These are phyloP conservation scores for Papilio helenus DNA, from an alignment of 1,140 invertebrate genomes.

Conservation along the genomic window DNA sequence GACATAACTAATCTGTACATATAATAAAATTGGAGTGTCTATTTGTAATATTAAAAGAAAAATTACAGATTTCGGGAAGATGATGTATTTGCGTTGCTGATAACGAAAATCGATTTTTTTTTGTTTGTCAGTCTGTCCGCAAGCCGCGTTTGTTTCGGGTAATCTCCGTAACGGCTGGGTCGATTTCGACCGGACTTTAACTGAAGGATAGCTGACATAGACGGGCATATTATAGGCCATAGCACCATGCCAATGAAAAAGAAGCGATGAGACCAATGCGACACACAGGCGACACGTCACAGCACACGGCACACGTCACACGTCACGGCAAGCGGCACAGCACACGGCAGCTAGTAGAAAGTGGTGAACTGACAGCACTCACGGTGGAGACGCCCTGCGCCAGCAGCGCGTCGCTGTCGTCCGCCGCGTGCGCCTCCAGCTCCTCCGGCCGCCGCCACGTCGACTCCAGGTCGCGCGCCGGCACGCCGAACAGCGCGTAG, in stretches of 20 bases:
- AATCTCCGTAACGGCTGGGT: too few species aligned
- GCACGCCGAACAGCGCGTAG: slow-evolving; percentile 89
- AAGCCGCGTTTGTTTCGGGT: too few species aligned
- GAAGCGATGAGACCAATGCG: slow-evolving; percentile 33
- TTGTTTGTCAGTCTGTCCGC: too few species aligned
- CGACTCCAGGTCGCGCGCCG: slow-evolving; percentile 87
- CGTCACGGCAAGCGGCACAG: neutral
- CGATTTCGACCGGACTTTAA: too few species aligned
- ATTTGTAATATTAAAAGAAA: too few species aligned
- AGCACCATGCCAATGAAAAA: slow-evolving; percentile 16
- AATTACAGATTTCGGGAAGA: too few species aligned
- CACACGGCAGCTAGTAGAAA: slow-evolving; percentile 53
- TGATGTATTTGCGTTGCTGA: too few species aligned
- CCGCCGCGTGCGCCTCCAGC: slow-evolving; percentile 82
- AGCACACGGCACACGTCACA: slow-evolving; percentile 39
- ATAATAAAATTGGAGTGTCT: too few species aligned
- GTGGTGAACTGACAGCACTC: slow-evolving; percentile 78
- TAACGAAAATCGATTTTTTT: too few species aligned
- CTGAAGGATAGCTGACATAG: too few species aligned
- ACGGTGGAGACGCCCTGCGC: slow-evolving; percentile 78
- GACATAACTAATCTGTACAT: too few species aligned
- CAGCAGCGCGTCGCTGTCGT: slow-evolving; percentile 77
- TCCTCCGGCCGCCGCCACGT: slow-evolving; percentile 87
- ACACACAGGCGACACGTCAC: slow-evolving; percentile 29
- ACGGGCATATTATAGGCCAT: too few species aligned